Base-by-base conservation (phyloP, 2,113 vertebrate species). In the Lethenteron reissneri region DNA sequence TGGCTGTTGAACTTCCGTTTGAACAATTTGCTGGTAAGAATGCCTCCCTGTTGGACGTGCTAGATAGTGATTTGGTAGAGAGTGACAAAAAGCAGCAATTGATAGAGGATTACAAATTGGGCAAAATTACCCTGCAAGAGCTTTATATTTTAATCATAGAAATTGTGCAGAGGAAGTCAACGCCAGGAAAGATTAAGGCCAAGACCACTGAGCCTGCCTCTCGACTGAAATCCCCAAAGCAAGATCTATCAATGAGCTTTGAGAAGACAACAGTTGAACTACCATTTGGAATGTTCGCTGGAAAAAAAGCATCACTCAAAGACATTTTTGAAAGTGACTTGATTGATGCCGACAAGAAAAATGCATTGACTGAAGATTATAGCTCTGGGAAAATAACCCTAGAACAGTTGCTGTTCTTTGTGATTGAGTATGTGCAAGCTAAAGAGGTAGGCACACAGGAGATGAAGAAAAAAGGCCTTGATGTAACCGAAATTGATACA, bases 241-340 rank as follows among this genome's bases (percentile, higher is more conserved):
- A 41, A 41, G 41, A 41, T 41, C 41, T 41, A 41, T 6, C 41
- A 41, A 41, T 41, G 41, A 41, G 41, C 41, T 25, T 68, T 10
- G 10, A 68, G 25, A 68, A 68, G 9, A 68, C 64, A 21, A 68
- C 64, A 10, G 8, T 68, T 8, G 64, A 68, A 11, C 10, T 68
- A 68, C 64, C 64, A 9, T 68, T 68, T 68, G 64, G 10, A 68
- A 68, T n/a, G 25, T 68, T 68, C 25, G n/a, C 64, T 68, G 64
- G 64, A 68, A 68, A 68, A 68, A 68, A 68, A 25, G 64, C 25
- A 17, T 68, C 64, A 0, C 19, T 83, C 11, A 91, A 89, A 88
- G 83, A 87, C 1, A 77, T 91, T 0, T 81, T 95, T 10, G 86
- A 83, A 57, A 88, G 89, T 0, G 85, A 88, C 64, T 91, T 89